Conservation (phyloP, 30 jellyfish, hydroid and myxozoan genomes). For the Nemopilema nomurai region DNA sequence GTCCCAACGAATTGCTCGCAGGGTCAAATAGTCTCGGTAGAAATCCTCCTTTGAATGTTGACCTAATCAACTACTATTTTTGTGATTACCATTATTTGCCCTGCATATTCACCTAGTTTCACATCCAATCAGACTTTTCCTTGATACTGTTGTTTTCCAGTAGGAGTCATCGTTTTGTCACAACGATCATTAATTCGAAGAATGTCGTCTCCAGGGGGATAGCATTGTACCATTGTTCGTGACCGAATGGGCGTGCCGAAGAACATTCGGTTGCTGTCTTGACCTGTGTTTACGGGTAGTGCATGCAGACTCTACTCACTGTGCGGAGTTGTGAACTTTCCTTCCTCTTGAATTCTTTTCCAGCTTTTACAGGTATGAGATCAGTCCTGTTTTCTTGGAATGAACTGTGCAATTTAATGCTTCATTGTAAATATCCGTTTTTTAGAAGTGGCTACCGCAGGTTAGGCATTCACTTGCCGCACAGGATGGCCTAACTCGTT, state of each 20-base stretch:
- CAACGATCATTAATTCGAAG: background rate
- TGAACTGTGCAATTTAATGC: background rate
- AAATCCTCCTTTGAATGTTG: no score
- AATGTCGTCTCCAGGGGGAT: slow-evolving; percentile 16
- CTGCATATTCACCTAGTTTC: no score
- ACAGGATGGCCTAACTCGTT: background rate
- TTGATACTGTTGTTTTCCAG: no score
- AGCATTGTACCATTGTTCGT: background rate
- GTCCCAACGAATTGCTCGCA: no score
- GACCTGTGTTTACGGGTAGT: background rate
- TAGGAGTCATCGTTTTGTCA: no score
- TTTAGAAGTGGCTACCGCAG: background rate
- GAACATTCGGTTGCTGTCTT: background rate
- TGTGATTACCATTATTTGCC: no score
- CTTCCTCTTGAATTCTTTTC: background rate
- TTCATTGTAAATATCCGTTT: background rate
- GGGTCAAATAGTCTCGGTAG: no score
- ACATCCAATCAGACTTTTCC: no score
- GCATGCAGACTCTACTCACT: background rate
- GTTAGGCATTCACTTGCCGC: background rate
- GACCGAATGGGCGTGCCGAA: slow-evolving; percentile 17
- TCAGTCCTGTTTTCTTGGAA: background rate
- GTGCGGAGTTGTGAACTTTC: background rate
- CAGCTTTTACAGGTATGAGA: background rate
- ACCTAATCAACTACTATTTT: no score